phyloP scores from a whole-genome alignment of 2,888 invertebrate species.

The Drosophila maculinotata region DNA sequence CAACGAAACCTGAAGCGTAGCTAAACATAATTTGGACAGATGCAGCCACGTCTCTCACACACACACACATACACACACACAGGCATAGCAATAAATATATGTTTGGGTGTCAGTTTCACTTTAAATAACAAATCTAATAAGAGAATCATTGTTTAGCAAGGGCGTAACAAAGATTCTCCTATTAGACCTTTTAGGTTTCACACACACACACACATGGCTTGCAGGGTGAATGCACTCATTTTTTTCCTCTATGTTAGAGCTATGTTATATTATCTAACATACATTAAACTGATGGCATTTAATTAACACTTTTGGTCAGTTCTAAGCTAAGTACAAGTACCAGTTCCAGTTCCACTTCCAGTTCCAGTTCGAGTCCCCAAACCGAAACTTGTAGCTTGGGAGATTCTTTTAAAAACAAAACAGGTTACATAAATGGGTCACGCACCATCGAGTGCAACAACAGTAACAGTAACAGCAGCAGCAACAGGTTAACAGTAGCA shows the following conservation, averaged over 20 bases:
- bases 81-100: constrained; percentile 10
- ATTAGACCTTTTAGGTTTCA: constrained; percentile 56
- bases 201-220: constrained; percentile 43
- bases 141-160: too few species aligned
- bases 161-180: constrained; percentile 53
- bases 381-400: constrained; percentile 66
- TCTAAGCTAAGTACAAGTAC: constrained; percentile 24
- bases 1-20: constrained; percentile 79
- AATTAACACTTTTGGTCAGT: constrained; percentile 71
- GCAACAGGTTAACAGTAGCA: constrained; percentile 69
- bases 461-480: too few species aligned
- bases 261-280: constrained; percentile 33
- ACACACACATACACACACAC: constrained; percentile 23
- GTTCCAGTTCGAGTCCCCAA: constrained; percentile 32
- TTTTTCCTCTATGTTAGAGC: constrained; percentile 31
- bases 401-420: constrained; percentile 72
- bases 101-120: constrained; percentile 50
- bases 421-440: constrained; percentile 84
- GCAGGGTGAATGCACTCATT: constrained; percentile 82
- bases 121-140: too few species aligned
- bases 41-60: constrained; percentile 73
- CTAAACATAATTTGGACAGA: constrained; percentile 71
- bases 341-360: constrained; percentile 23
- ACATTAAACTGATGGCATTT: constrained; percentile 32
- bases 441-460: constrained; percentile 76